These are phyloP conservation scores for Oscheius myriophilus DNA, from an alignment of 2,888 invertebrate genomes.

Conservation along the genomic window DNA sequence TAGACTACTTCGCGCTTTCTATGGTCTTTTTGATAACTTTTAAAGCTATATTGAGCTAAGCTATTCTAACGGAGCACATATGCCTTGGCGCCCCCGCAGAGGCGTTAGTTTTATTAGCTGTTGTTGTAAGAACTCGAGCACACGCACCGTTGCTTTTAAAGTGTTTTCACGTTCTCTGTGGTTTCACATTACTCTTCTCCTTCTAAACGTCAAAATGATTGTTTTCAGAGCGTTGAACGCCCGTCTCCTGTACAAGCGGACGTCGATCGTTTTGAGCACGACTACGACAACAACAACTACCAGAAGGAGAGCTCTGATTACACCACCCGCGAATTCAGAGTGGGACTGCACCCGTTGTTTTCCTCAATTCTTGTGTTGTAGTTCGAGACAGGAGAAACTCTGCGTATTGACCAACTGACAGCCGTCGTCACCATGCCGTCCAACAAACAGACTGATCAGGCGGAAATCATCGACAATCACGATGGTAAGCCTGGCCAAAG, in stretches of 20 bases:
- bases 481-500: conserved; percentile 36
- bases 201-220: too few species aligned
- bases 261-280: conserved; percentile 1
- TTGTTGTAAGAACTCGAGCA: too few species aligned
- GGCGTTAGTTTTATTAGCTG: too few species aligned
- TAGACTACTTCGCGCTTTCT: too few species aligned
- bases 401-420: conserved; percentile 7
- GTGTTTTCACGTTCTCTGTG: too few species aligned
- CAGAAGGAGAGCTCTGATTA: not conserved
- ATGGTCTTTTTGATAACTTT: too few species aligned
- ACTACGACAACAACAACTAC: conserved; percentile 18
- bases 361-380: not conserved
- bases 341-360: not conserved
- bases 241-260: not conserved
- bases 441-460: conserved; percentile 41
- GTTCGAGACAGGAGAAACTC: conserved; percentile 18
- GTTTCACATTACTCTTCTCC: too few species aligned
- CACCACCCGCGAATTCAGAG: conserved; percentile 18
- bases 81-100: too few species aligned
- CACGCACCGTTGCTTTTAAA: too few species aligned
- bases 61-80: too few species aligned
- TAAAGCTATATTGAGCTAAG: too few species aligned
- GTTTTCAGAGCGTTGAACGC: too few species aligned
- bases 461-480: conserved; percentile 56
- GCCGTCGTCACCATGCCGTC: conserved; percentile 50